Conservation (phyloP, 2,797 vertebrate species). For the Chloroceryle inda region DNA sequence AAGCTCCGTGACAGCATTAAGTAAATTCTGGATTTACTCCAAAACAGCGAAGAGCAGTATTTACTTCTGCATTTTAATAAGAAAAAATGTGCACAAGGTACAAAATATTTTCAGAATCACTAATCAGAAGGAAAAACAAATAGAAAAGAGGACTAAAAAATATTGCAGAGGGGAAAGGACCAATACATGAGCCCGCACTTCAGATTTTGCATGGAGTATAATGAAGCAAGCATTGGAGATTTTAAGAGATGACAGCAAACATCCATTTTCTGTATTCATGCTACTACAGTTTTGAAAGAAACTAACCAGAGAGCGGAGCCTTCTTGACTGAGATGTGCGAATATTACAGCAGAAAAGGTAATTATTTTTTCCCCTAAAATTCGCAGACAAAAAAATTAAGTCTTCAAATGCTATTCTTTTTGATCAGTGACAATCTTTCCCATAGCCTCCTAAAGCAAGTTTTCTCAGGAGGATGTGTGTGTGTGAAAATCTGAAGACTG, state of each 20-base stretch:
- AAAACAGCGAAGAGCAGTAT: conserved; percentile 37
- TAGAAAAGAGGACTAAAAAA: not conserved
- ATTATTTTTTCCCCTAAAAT: not conserved
- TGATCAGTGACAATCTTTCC: not conserved
- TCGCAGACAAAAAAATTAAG: not conserved
- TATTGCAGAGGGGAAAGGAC: not conserved
- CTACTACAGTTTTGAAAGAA: not conserved
- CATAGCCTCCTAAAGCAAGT: not conserved
- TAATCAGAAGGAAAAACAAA: conserved; percentile 38
- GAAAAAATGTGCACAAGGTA: conserved; percentile 38
- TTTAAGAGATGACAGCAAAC: conserved; percentile 44
- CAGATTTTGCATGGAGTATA: conserved; percentile 23
- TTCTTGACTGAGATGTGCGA: not conserved
- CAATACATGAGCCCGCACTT: not conserved
- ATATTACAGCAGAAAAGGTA: not conserved
- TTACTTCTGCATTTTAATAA: conserved; percentile 53
- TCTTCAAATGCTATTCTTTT: not conserved
- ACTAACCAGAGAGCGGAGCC: not conserved
- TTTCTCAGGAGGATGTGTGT: rapidly evolving
- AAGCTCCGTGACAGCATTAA: conserved; percentile 50
- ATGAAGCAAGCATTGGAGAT: conserved; percentile 31
- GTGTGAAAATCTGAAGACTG: not conserved
- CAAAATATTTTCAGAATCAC: conserved; percentile 25
- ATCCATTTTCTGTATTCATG: conserved; percentile 37
- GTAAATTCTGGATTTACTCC: conserved; percentile 60